These are phyloP conservation scores for Malthinus seriepunctatus DNA, from an alignment of 2,888 invertebrate genomes.

Conservation along the genomic window DNA sequence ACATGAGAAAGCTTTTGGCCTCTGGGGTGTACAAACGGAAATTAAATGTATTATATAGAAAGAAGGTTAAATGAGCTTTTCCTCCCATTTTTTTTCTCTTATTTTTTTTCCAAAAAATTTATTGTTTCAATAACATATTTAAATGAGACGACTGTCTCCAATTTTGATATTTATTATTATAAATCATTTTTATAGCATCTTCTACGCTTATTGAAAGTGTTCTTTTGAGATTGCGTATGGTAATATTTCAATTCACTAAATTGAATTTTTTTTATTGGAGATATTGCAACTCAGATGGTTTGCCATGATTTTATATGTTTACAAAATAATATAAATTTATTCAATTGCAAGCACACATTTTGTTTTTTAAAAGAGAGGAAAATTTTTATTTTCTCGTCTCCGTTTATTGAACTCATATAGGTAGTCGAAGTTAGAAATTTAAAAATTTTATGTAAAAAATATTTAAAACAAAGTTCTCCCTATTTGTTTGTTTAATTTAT, in stretches of 20 bases:
- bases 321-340: conserved; percentile 7
- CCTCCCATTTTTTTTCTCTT: too few species aligned
- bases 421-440: too few species aligned
- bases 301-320: conserved; percentile 16
- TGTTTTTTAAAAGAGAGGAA: background rate
- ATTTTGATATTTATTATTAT: conserved; percentile 17
- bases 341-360: conserved; percentile 1
- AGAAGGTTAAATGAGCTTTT: background rate
- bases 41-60: conserved; percentile 31
- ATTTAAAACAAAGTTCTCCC: too few species aligned
- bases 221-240: conserved; percentile 44
- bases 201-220: conserved; percentile 31
- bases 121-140: too few species aligned
- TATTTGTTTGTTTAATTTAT: too few species aligned
- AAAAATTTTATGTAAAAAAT: too few species aligned
- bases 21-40: conserved; percentile 34
- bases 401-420: background rate
- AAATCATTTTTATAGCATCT: conserved; percentile 30
- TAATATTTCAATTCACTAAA: conserved; percentile 47
- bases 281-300: conserved; percentile 15
- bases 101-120: too few species aligned
- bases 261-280: conserved; percentile 38
- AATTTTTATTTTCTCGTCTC: background rate
- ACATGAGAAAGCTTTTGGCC: conserved; percentile 35
- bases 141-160: background rate